Evolutionary conservation across 2,113 vertebrate genomes (phyloP).

Genomic region (Notothenia rossii): DNA sequence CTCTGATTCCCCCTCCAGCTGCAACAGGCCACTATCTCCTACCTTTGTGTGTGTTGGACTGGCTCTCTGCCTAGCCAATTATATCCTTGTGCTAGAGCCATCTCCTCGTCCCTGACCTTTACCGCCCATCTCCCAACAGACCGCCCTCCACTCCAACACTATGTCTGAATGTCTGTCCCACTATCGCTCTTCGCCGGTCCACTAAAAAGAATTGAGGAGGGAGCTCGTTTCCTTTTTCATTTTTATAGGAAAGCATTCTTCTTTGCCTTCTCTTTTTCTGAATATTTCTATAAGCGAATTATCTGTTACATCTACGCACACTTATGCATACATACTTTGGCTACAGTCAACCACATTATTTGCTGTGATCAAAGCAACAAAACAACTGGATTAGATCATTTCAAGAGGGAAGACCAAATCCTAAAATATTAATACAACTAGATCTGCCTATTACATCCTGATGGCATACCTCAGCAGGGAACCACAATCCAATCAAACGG

Average conservation of each 20-base stretch:
- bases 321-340: neutral
- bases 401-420: conserved; percentile 37
- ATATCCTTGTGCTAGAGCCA: conserved; percentile 69
- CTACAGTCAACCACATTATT: neutral
- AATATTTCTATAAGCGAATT: neutral
- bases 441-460: conserved; percentile 68
- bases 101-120: conserved; percentile 79
- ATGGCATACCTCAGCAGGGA: conserved; percentile 62
- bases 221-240: conserved; percentile 1
- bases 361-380: conserved; percentile 38
- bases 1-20: conserved; percentile 39
- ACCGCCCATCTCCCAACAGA: conserved; percentile 64
- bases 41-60: conserved; percentile 42
- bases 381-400: conserved; percentile 20
- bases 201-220: conserved; percentile 6
- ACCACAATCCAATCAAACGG: conserved; percentile 74
- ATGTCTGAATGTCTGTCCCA: conserved; percentile 59
- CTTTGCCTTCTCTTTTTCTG: neutral
- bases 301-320: neutral
- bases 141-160: conserved; percentile 52
- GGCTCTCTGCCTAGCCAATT: conserved; percentile 72
- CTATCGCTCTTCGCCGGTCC: conserved; percentile 42
- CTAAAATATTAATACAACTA: conserved; percentile 52
- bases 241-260: neutral
- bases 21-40: conserved; percentile 38